Conservation (phyloP, 2,113 vertebrate species). For the Crotalus viridis region DNA sequence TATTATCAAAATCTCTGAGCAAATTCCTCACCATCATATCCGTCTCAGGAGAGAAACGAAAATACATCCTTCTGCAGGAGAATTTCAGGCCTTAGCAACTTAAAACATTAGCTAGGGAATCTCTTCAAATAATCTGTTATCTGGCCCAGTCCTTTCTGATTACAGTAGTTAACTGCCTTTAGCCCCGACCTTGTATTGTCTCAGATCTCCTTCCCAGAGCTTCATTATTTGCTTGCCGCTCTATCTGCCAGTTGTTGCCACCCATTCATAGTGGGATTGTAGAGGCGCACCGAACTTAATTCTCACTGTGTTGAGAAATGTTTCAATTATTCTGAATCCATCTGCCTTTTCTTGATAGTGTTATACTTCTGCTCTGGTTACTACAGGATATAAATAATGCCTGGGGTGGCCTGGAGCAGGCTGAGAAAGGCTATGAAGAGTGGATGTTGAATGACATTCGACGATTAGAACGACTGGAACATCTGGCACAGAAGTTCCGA, state of each 20-base stretch:
- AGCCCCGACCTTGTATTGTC: neutral
- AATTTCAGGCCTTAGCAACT: neutral
- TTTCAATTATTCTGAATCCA: conserved; percentile 25
- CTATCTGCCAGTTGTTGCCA: neutral
- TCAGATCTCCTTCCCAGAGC: neutral
- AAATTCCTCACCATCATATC: neutral
- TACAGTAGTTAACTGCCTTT: neutral
- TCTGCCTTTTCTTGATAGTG: conserved; percentile 2
- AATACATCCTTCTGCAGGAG: neutral
- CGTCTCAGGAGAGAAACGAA: neutral
- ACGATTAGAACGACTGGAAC: conserved; percentile 93
- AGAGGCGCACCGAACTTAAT: neutral
- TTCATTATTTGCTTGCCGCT: neutral
- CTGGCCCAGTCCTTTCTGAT: neutral
- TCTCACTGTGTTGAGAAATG: neutral
- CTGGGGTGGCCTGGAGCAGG: conserved; percentile 92
- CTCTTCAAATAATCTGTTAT: neutral
- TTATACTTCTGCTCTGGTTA: conserved; percentile 11
- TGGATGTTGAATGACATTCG: conserved; percentile 98
- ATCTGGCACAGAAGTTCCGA: conserved; percentile 96
- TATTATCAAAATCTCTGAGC: neutral
- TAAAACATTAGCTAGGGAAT: neutral
- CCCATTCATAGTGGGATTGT: neutral
- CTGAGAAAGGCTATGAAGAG: conserved; percentile 97
- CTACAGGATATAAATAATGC: conserved; percentile 91